Conservation (phyloP, 2,888 invertebrate genomes). For the Eupithecia exiguata region DNA sequence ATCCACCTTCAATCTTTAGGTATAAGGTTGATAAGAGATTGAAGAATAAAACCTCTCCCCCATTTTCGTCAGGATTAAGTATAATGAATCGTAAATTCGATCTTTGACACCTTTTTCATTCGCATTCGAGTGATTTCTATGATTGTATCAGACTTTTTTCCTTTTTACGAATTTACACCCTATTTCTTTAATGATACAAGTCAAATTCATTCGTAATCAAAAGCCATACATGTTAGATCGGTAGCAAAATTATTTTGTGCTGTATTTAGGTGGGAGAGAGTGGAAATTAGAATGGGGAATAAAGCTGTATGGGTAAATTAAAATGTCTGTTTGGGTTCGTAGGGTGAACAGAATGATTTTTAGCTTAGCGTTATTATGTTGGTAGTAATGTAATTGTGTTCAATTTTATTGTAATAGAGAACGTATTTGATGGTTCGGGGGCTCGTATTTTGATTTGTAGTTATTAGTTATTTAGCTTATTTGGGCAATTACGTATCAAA, state of each 20-base stretch:
- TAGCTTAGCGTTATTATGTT: conserved; percentile 60
- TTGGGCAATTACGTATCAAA: background rate
- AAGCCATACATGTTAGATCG: conserved; percentile 18
- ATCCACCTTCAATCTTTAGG: conserved; percentile 19
- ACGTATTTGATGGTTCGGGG: conserved; percentile 63
- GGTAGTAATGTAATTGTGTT: conserved; percentile 68
- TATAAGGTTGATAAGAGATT: conserved; percentile 45
- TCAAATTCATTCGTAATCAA: conserved; percentile 3
- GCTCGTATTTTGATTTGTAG: conserved; percentile 49
- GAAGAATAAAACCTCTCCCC: conserved; percentile 54
- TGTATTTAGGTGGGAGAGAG: conserved; percentile 41
- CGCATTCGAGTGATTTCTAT: conserved; percentile 77
- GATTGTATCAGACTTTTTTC: conserved; percentile 57
- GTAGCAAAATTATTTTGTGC: conserved; percentile 2
- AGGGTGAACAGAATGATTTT: conserved; percentile 46
- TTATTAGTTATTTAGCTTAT: conserved; percentile 21
- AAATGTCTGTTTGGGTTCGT: conserved; percentile 64
- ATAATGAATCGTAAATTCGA: conserved; percentile 84
- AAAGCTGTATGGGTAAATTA: conserved; percentile 64
- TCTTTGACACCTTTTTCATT: conserved; percentile 84
- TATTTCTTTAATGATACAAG: conserved; percentile 17
- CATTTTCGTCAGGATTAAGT: conserved; percentile 79
- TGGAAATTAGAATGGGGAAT: conserved; percentile 37
- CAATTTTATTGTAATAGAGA: conserved; percentile 66
- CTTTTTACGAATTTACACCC: conserved; percentile 11